Base-by-base conservation (phyloP, 1,140 invertebrate species). In the Dinoponera quadriceps region DNA sequence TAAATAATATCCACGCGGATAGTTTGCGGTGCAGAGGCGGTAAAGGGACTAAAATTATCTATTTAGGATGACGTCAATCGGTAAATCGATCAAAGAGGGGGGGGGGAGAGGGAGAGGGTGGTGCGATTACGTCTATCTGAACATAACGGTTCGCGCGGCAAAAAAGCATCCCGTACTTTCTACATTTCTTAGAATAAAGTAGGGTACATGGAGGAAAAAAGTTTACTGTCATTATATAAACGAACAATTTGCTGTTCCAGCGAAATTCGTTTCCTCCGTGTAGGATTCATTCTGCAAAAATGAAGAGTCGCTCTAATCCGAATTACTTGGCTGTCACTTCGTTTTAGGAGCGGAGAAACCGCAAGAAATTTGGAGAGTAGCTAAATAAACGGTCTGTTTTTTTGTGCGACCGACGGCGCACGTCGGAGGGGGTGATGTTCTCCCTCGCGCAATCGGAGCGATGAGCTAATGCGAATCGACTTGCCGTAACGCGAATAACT, bases 1-100 rank as follows among this genome's bases (percentile, higher is more conserved):
- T 78, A 71, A 80, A 80, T 80, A 80, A 80, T 69, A 78, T 71
- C 22, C 48, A 22, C 18, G 14, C 38, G 57, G 38, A 3, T 80
- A 80, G 65, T 69, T 71, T 80, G 75, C 3, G 75, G 75, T 69
- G 9, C n/a, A n/a, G 38, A 59, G 44, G 57, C 22, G 9, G 18
- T 48, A 48, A 80, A 69, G 75, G 7, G 49, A 18, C 11, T 69
- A 69, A 78, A 80, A 22, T 71, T 68, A 27, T 55, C 63, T 57
- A 38, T 16, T 54, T 78, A 29, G 29, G 20, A 33, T 68, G 62
- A 71, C 22, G 49, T 69, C 49, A 80, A 71, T 59, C n/a, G 75
- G 4, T 29, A 18, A 69, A 78, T 78, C 63, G 51, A 78, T 78
- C 44, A 55, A 27, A 25, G 5, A 63, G 5, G 2, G 29, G 5